These are phyloP conservation scores for Pseudachorutes palmiensis DNA, from an alignment of 1,140 invertebrate genomes.

Conservation along the genomic window DNA sequence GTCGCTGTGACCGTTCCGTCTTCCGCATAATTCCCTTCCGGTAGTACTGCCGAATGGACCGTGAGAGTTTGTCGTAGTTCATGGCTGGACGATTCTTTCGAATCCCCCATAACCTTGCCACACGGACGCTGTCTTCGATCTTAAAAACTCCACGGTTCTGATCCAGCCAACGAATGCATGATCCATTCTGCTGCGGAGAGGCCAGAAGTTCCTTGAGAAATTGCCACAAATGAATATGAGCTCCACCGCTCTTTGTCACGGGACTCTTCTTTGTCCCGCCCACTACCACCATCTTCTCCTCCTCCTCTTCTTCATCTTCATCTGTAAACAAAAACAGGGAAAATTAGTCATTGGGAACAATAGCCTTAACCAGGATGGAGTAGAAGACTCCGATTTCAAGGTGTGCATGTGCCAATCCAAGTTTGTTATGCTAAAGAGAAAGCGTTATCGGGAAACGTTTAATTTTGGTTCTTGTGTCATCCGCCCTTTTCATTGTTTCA, in stretches of 20 bases:
- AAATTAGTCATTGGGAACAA: not conserved
- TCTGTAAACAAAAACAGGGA: constrained; percentile 18
- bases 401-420: not conserved
- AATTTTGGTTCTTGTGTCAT: not conserved
- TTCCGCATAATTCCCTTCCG: constrained; percentile 99
- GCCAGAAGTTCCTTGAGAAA: constrained; percentile 93
- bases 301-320: constrained; percentile 49
- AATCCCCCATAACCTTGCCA: constrained; percentile 91
- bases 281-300: constrained; percentile 30
- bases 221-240: constrained; percentile 98
- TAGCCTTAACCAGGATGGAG: too few relatives aligned
- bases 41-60: constrained; percentile 98
- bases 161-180: constrained; percentile 94
- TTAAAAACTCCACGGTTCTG: constrained; percentile 92
- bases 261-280: constrained; percentile 12
- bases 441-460: not conserved
- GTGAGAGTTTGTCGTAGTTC: constrained; percentile 98
- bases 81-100: constrained; percentile 96
- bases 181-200: constrained; percentile 73
- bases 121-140: constrained; percentile 94
- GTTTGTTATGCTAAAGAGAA: not conserved
- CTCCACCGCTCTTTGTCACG: constrained; percentile 46
- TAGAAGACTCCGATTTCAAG: too few relatives aligned
- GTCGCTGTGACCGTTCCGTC: constrained; percentile 90
- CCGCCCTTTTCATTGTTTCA: constrained; percentile 5